Base-by-base conservation (phyloP, 2,888 invertebrate genomes). In the Sialis lutaria region DNA sequence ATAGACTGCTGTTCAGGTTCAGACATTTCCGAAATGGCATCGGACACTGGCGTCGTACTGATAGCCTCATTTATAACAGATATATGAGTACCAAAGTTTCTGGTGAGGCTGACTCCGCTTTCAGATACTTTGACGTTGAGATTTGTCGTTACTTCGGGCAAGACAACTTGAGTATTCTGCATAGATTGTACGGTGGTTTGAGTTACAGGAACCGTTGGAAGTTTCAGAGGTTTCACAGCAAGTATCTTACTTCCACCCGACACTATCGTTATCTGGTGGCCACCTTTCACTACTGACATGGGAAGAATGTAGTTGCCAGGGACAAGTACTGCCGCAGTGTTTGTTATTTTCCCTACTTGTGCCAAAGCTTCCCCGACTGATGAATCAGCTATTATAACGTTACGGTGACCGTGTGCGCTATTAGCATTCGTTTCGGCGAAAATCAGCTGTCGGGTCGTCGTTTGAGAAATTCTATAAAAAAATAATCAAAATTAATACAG, bases 241-340 rank as follows among this genome's bases (percentile, higher is more conserved):
- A 42, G 33, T 6, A 73, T 65, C 57, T 73, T 72, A 46, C 79
- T 79, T 6, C 78, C 76, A 52, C 80, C 79, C 5, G 81, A 80
- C 5, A 82, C 79, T 50, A 81, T 79, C 3, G 80, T 79, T 49
- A 81, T 79, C 56, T 80, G 80, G 57, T 81, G 79, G 1, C 79
- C 77, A 6, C 79, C 74, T 62, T 82, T 82, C 49, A 82, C 72
- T 68, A 81, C 73, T 4, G 79, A 79, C 54, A 81, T 77, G 1
- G 82, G 82, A 53, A 82, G 62, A 49, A 82, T 73, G 55, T 81
- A 81, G 60, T 81, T 81, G 1, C 79, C 77, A n/a, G 79, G 79
- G 61, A 81, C 78, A 40, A 82, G 60, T 6, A 82, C 78, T 0
- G 75, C 70, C 2, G 80, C 77, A 0, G 80, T 70, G 5, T 78